Evolutionary conservation across 1,140 invertebrate genomes (phyloP).

Genomic region (Dermatophagoides farinae): DNA sequence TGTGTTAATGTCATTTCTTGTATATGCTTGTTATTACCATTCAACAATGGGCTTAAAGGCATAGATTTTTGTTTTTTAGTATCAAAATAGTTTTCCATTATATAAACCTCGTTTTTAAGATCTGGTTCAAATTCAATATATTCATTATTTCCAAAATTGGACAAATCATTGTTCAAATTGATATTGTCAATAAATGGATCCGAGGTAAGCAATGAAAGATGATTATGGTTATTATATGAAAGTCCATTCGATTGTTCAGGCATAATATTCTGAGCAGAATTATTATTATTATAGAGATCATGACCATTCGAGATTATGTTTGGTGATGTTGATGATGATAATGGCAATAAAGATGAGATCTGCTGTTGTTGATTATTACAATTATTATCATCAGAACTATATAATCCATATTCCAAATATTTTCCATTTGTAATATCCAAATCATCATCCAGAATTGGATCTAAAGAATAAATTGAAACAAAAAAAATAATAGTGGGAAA

Average conservation of each 20-base stretch:
- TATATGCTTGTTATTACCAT: too few species aligned
- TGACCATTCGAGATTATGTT: too few species aligned
- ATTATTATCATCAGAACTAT: background rate
- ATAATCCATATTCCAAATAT: background rate
- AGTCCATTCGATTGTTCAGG: background rate
- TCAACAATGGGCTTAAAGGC: too few species aligned
- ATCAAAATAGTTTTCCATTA: too few species aligned
- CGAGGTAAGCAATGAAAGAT: background rate
- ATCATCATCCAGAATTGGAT: background rate
- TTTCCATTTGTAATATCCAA: background rate
- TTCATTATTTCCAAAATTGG: too few species aligned
- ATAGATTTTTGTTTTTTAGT: too few species aligned
- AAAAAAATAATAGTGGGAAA: background rate
- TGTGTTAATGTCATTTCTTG: too few species aligned
- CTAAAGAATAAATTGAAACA: background rate
- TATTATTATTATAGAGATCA: too few species aligned
- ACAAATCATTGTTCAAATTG: too few species aligned
- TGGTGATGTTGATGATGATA: background rate
- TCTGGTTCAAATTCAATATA: too few species aligned
- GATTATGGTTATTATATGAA: background rate
- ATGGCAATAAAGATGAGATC: background rate
- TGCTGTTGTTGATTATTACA: background rate
- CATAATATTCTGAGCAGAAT: too few species aligned
- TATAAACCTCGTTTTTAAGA: too few species aligned
- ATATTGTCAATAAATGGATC: background rate